Percentiles rank a stretch among this genome's conserved stretches.
These are phyloP conservation scores for Delia radicum DNA, from an alignment of 1,140 invertebrate genomes.

Conservation along the genomic window DNA sequence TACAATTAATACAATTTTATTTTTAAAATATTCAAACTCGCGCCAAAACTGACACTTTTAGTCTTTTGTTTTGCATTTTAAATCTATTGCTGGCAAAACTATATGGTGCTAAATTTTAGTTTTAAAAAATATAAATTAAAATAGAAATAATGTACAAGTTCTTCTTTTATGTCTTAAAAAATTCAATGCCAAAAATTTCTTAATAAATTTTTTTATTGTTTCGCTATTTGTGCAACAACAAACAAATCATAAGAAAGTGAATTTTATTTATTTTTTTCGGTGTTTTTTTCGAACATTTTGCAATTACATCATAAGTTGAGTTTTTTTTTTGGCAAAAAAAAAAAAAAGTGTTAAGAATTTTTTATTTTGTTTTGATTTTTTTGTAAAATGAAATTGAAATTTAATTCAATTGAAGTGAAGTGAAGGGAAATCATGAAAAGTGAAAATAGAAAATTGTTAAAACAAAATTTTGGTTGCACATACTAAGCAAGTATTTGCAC, in stretches of 20 bases:
- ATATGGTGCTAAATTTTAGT: no score
- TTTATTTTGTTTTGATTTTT: conserved; percentile 1
- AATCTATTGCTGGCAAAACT: background rate
- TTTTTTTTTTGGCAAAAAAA: conserved; percentile 3
- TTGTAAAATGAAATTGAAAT: conserved; percentile 15
- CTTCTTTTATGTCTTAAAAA: background rate
- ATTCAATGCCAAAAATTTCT: conserved; percentile 14
- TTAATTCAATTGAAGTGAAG: background rate
- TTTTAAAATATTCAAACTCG: background rate
- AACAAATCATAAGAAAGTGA: conserved; percentile 20
- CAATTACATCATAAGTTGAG: background rate
- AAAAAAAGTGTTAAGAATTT: background rate
- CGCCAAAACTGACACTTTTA: background rate
- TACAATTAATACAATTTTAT: no score
- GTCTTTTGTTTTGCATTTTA: background rate
- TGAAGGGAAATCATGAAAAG: conserved; percentile 2
- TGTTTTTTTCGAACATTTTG: background rate
- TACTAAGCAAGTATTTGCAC: no score
- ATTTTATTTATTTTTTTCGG: background rate
- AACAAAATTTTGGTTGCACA: no score
- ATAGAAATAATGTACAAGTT: background rate
- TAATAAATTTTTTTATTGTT: conserved; percentile 9
- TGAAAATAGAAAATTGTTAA: conserved; percentile 19
- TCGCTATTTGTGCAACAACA: background rate
- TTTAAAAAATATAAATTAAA: background rate